Base-by-base conservation (phyloP, 2,113 vertebrate genomes). In the Nothoprocta perdicaria region DNA sequence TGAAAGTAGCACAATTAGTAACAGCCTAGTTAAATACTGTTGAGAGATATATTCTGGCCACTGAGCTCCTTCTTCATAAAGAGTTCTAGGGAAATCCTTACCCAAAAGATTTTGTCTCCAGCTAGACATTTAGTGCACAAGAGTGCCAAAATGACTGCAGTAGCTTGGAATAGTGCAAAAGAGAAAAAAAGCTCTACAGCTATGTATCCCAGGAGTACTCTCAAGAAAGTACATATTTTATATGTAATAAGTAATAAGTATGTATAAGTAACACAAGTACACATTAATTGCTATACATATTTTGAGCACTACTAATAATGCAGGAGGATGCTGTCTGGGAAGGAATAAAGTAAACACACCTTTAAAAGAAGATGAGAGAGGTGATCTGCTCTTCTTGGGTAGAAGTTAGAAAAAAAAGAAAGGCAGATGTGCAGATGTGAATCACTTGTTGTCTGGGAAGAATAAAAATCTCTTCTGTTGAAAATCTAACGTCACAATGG, bases 1-100 rank as follows among this genome's bases (percentile, higher is more conserved):
- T 74, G 35, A 43, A 24, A 0, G 0, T 87, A 86, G 35, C 4
- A 55, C 0, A 0, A 6, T 33, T 31, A 48, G 13, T 26, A 69
- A 69, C 66, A 35, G 45, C 15, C 31, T 63, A 63, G 10, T 4
- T 24, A 60, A 88, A 73, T 80, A 18, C 5, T 40, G 19, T 55
- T 74, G 38, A 69, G 22, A 29, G 16, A 79, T 14, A 41, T 1
- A 35, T 43, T 55, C 55, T 69, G 43, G 12, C 16, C 31, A 60
- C 3, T 6, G 31, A 23, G 5, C 4, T 81, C 24, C 14, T 29
- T 68, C 12, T 60, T 60, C 43, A 43, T 68, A 73, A 77, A 31
- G 73, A 72, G 5, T n/a, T 10, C 13, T 67, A 13, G 8, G 35
- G 45, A 62, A 73, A 31, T 61, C 5, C 11, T 72, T 73, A 57